Percentiles rank a stretch among this genome's conserved stretches.
These are phyloP conservation scores for Zaprionus kolodkinae DNA, from an alignment of 1,140 invertebrate genomes.

Conservation along the genomic window DNA sequence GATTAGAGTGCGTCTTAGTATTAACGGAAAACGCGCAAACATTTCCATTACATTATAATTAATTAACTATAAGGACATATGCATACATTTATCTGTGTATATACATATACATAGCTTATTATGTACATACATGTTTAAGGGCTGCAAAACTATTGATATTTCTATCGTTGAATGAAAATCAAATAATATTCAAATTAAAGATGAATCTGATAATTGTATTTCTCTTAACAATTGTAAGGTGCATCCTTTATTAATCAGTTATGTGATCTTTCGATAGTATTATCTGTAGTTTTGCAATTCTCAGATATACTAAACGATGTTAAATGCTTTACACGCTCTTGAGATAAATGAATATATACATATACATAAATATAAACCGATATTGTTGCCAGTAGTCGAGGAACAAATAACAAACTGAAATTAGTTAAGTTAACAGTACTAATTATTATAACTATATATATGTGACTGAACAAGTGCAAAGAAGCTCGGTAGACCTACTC, in stretches of 20 bases:
- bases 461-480: slow-evolving; percentile 69
- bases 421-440: slow-evolving; percentile 64
- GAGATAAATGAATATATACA: slow-evolving; percentile 34
- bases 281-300: slow-evolving; percentile 1
- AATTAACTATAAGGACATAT: slow-evolving; percentile 50
- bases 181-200: neutral
- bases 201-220: neutral
- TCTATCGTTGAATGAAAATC: neutral
- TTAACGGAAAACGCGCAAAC: slow-evolving; percentile 70
- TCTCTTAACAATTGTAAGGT: neutral
- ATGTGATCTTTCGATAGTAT: slow-evolving; percentile 14
- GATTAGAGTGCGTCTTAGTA: slow-evolving; percentile 67
- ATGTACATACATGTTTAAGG: slow-evolving; percentile 15
- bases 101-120: slow-evolving; percentile 15
- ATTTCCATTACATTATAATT: slow-evolving; percentile 73
- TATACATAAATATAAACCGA: slow-evolving; percentile 45
- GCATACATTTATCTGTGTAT: slow-evolving; percentile 24
- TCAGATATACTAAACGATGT: slow-evolving; percentile 26
- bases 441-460: slow-evolving; percentile 53
- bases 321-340: slow-evolving; percentile 65
- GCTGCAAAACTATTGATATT: neutral
- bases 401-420: slow-evolving; percentile 68
- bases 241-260: slow-evolving; percentile 12
- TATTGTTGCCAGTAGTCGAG: slow-evolving; percentile 78
- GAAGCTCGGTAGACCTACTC: slow-evolving; percentile 44